These are phyloP conservation scores for Crepidodera aurea DNA, from an alignment of 2,888 invertebrate species.

Conservation along the genomic window DNA sequence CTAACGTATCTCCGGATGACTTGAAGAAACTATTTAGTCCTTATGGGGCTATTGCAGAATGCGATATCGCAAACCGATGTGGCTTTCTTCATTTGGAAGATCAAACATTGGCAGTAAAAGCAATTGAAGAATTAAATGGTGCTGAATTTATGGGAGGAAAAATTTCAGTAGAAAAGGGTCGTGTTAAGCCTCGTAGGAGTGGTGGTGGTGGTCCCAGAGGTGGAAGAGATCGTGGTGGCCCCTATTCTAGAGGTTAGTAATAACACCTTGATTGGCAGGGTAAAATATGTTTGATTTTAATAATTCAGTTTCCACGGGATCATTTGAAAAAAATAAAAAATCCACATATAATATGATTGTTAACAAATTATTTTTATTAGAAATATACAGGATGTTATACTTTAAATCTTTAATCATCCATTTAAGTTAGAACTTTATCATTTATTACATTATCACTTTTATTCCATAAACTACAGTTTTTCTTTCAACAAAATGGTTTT, in stretches of 20 bases:
- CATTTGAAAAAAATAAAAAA: too few relatives aligned
- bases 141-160: slow-evolving; percentile 83
- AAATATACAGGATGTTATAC: too few relatives aligned
- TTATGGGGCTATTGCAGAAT: slow-evolving; percentile 89
- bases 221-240: slow-evolving; percentile 61
- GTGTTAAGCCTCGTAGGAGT: slow-evolving; percentile 75
- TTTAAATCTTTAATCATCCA: too few relatives aligned
- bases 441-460: too few relatives aligned
- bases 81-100: slow-evolving; percentile 93
- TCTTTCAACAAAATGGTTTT: too few relatives aligned
- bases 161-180: slow-evolving; percentile 85
- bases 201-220: slow-evolving; percentile 64
- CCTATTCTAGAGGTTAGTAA: slow-evolving; percentile 53
- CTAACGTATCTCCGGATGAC: slow-evolving; percentile 84
- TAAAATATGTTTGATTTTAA: too few relatives aligned
- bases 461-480: too few relatives aligned
- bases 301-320: too few relatives aligned
- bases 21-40: slow-evolving; percentile 83
- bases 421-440: too few relatives aligned
- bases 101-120: slow-evolving; percentile 81
- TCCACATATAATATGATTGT: too few relatives aligned
- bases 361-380: too few relatives aligned
- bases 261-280: too few relatives aligned
- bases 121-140: slow-evolving; percentile 83
- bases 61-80: slow-evolving; percentile 93